Evolutionary conservation across 2,797 vertebrate genomes (phyloP), one percentile per base, ranked within the genome.

Genomic region (Margarornis squamiger): DNA sequence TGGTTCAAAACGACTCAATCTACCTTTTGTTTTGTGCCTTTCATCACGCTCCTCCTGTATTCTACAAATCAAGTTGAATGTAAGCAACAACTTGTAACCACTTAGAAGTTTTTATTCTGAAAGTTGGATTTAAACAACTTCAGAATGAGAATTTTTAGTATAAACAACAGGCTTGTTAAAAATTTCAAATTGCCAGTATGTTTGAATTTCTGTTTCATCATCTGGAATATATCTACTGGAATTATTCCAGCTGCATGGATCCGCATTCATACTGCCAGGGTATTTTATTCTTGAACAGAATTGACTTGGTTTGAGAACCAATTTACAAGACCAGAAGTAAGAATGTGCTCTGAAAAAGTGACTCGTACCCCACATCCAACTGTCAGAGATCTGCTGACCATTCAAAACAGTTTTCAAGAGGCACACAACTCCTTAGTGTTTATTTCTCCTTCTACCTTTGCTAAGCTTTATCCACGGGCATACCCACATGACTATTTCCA

Each of bases 1-100:
- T 27, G 99, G 99, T 90, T 99, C 99, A 93, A 99, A 99, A 52
- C 99, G 98, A 98, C 99, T 99, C 95, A 99, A 98, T 90, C 99
- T 98, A 91, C 99, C 99, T 98, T 99, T 99, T 97, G 99, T 97
- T 98, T 99, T 99, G 97, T 99, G 99, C 65, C 99, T 98, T 95
- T 99, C 99, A 96, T 99, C 99, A 83, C 99, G 98, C 67, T 99
- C 99, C 97, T 99, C 99, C 95, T 99, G 99, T 96, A 99, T 99
- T 97, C 99, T 99, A 96, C 52, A 52, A 93, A 95, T 86, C 70
- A 97, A 67, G 91, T 81, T 92, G 72, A 92, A 57, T 9, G 3
- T 71, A 70, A 96, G 14, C 48, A 91, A 74, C 54, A 96, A 92
- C 38, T 74, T 74, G 20, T 27, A 66, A 87, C 21, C 17, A 52